Percentiles rank a stretch among this genome's conserved stretches.
Conservation (phyloP, 2,113 vertebrate species). For the Pygathrix nemaeus region DNA sequence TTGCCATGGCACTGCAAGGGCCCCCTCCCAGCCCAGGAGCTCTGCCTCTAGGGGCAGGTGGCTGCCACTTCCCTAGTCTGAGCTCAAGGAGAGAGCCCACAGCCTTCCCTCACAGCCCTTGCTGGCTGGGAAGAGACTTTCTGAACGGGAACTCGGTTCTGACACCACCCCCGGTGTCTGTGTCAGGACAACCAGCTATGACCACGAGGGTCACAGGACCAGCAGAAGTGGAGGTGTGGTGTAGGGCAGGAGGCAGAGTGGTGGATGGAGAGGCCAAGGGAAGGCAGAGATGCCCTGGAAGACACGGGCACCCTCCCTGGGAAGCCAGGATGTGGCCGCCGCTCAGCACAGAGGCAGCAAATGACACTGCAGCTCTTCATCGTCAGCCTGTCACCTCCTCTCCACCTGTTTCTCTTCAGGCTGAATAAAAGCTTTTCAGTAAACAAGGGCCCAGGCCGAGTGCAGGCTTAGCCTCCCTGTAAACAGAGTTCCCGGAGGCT, state of each 20-base stretch:
- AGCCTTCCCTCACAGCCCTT: neutral
- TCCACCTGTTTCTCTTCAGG: neutral
- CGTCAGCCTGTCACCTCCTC: neutral
- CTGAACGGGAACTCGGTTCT: neutral
- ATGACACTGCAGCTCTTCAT: neutral
- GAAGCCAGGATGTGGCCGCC: neutral
- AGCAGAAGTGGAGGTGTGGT: fast-evolving
- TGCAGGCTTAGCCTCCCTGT: neutral
- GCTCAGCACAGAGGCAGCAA: neutral
- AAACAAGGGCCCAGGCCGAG: neutral
- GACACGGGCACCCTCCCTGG: neutral
- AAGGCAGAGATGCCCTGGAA: neutral
- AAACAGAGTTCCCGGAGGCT: neutral
- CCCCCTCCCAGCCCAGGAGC: neutral
- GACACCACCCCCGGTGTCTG: neutral
- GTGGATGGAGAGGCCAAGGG: neutral
- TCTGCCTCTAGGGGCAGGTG: neutral
- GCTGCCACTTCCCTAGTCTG: neutral
- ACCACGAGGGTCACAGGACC: neutral
- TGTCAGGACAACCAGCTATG: neutral
- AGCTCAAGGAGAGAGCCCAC: neutral
- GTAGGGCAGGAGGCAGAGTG: too few species aligned
- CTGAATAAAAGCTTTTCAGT: neutral
- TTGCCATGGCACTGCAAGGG: too few species aligned
- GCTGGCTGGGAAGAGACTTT: neutral